These are phyloP conservation scores for Fistularia tabacaria DNA, from an alignment of 2,797 vertebrate species.

Conservation along the genomic window DNA sequence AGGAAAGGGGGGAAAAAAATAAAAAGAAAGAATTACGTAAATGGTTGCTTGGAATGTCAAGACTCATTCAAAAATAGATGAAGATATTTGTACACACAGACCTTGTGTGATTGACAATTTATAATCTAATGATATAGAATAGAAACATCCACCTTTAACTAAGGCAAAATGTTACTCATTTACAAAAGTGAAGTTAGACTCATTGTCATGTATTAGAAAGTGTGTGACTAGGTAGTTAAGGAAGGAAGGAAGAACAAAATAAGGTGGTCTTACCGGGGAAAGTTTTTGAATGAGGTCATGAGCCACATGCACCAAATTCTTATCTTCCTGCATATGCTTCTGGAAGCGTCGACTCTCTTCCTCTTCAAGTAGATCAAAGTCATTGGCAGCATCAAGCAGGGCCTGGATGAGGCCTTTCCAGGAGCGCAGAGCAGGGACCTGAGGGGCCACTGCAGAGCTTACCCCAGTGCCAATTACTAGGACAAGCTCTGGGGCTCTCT, in stretches of 20 bases:
- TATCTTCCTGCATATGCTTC: slow-evolving; percentile 92
- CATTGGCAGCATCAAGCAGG: slow-evolving; percentile 89
- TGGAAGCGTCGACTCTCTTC: slow-evolving; percentile 93
- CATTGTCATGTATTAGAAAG: background rate
- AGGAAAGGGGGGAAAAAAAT: too few species aligned
- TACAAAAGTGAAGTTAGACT: background rate
- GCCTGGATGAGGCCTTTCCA: slow-evolving; percentile 97
- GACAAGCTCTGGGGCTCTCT: slow-evolving; percentile 89
- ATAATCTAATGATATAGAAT: too few species aligned
- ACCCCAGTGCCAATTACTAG: slow-evolving; percentile 95
- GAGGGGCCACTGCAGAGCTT: slow-evolving; percentile 91
- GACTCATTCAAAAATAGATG: too few species aligned
- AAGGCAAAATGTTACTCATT: background rate
- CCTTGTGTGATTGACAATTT: too few species aligned
- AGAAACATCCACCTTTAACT: background rate
- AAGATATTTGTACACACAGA: too few species aligned
- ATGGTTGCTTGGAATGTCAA: too few species aligned
- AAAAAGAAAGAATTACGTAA: too few species aligned
- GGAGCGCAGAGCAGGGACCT: slow-evolving; percentile 91
- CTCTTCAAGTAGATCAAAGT: slow-evolving; percentile 93
- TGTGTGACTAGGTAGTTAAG: slow-evolving; percentile 5
- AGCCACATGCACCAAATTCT: slow-evolving; percentile 93
- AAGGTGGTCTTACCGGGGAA: slow-evolving; percentile 82
- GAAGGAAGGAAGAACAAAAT: background rate
- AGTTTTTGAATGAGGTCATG: slow-evolving; percentile 98